Conservation (phyloP, 2,888 invertebrate species). For the Drosophila aldrichi region DNA sequence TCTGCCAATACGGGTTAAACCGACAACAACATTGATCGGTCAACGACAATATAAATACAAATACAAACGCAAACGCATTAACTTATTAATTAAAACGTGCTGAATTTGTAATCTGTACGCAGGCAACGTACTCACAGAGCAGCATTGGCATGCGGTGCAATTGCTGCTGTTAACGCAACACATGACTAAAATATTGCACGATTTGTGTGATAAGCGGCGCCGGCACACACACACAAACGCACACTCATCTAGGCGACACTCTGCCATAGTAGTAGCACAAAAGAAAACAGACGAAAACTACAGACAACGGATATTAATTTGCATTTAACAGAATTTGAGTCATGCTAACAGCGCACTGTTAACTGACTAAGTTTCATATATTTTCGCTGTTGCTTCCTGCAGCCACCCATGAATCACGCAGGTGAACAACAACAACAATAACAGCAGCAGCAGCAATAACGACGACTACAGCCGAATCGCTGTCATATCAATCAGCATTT, state of each 20-base stretch:
- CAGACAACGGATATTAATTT: constrained; percentile 11
- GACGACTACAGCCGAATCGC: constrained; percentile 13
- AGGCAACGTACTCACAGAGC: constrained; percentile 25
- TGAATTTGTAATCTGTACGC: constrained; percentile 60
- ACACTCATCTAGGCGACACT: background rate
- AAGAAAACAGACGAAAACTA: constrained; percentile 18
- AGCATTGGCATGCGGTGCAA: constrained; percentile 46
- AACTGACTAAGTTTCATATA: constrained; percentile 20
- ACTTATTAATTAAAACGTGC: constrained; percentile 63
- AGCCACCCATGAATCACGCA: constrained; percentile 54
- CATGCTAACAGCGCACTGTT: constrained; percentile 40
- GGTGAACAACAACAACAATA: constrained; percentile 43
- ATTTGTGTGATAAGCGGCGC: constrained; percentile 34
- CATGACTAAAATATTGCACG: constrained; percentile 30
- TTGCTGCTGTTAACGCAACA: constrained; percentile 20
- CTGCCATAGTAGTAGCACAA: background rate
- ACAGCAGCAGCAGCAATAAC: background rate
- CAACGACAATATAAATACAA: constrained; percentile 1
- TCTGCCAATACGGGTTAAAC: constrained; percentile 22
- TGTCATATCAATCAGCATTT: constrained; percentile 63
- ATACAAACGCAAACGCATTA: constrained; percentile 24
- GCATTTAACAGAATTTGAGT: constrained; percentile 43
- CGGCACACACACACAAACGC: constrained; percentile 14
- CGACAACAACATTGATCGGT: constrained; percentile 9
- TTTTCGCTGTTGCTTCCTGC: constrained; percentile 34